A percentile compares a stretch with the other conserved stretches of the same genome.
Conservation (phyloP, 1,140 invertebrate species). For the Mercenaria mercenaria region DNA sequence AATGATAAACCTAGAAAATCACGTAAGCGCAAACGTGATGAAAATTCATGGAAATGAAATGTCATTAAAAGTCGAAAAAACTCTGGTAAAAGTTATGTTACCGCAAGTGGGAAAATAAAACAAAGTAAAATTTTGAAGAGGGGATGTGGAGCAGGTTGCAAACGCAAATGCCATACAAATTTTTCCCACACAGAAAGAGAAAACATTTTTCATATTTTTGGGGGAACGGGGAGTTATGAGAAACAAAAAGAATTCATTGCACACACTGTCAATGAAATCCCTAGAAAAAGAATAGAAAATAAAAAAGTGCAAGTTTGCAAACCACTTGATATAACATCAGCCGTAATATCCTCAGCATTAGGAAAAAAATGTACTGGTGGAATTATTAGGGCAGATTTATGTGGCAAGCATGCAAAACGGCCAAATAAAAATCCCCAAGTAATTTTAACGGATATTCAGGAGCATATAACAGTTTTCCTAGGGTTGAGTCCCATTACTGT, state of each 20-base stretch:
- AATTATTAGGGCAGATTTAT: neutral
- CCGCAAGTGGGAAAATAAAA: no score
- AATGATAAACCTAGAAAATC: no score
- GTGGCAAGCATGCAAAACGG: conserved; percentile 18
- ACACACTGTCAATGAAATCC: neutral
- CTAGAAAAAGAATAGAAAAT: neutral
- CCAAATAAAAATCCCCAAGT: neutral
- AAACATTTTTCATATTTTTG: neutral
- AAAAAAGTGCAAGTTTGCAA: neutral
- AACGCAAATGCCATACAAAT: neutral
- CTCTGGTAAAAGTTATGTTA: no score
- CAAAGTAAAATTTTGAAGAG: no score
- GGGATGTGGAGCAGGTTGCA: neutral
- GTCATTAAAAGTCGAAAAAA: no score
- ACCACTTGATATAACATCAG: neutral
- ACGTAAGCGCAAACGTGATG: no score
- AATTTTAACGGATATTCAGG: neutral
- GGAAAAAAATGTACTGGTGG: neutral
- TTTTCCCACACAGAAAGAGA: neutral
- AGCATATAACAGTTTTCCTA: conserved; percentile 32
- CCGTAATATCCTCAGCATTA: neutral
- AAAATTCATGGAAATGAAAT: no score
- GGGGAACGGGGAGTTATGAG: neutral
- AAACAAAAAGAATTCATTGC: conserved; percentile 26
- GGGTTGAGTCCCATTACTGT: conserved; percentile 25